Percentiles rank a stretch among this genome's conserved stretches.
phyloP scores from a whole-genome alignment of 2,113 vertebrate genomes.

The Archocentrus centrarchus region DNA sequence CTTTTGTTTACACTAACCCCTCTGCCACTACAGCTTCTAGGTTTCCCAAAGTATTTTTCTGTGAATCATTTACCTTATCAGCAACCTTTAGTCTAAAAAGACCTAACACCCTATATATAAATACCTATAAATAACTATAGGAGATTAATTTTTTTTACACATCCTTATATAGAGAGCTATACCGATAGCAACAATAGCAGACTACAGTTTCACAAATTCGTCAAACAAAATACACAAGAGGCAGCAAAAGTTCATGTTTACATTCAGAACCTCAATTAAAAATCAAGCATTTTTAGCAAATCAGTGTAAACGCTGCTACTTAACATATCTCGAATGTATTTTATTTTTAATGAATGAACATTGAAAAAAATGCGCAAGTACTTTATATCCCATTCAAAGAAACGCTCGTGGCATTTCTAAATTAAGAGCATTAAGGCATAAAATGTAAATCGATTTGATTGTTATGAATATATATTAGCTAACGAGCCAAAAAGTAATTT shows the following conservation, averaged over 20 bases:
- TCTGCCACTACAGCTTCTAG: slow-evolving; percentile 12
- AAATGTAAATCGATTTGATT: slow-evolving; percentile 1
- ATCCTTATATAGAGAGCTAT: neutral
- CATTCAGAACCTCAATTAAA: slow-evolving; percentile 13
- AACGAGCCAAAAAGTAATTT: slow-evolving; percentile 28
- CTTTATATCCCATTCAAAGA: accelerated
- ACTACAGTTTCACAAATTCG: neutral
- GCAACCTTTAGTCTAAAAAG: neutral
- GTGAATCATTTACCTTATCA: slow-evolving; percentile 62
- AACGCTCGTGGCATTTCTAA: neutral
- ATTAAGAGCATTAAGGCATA: neutral
- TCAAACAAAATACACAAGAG: neutral
- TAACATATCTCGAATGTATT: neutral
- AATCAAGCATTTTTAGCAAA: neutral
- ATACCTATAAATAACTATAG: neutral
- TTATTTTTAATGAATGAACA: slow-evolving; percentile 31
- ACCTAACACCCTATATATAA: slow-evolving; percentile 7
- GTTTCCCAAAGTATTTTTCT: slow-evolving; percentile 31
- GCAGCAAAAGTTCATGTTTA: neutral
- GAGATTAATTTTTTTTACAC: slow-evolving; percentile 5
- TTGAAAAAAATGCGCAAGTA: neutral
- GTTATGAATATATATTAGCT: neutral
- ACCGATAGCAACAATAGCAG: neutral
- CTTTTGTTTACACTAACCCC: slow-evolving; percentile 43
- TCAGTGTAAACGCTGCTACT: neutral